These are phyloP conservation scores for Eucera pruinosa DNA, from an alignment of 2,888 invertebrate species.

Conservation along the genomic window DNA sequence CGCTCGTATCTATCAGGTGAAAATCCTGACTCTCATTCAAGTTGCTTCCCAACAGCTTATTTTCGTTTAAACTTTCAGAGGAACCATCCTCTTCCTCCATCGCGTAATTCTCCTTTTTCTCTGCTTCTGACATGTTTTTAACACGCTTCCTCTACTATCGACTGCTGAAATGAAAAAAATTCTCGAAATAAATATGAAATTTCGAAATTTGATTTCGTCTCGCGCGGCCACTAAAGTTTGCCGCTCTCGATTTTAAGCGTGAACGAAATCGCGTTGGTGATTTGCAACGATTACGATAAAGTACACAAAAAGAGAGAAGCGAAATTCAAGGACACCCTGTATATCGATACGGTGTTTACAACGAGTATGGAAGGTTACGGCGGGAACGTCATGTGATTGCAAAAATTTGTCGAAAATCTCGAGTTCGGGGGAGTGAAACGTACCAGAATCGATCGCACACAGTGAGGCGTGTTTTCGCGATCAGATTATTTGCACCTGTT, in stretches of 20 bases:
- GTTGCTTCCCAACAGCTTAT: background rate
- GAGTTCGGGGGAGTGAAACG: conserved; percentile 16
- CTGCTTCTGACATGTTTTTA: conserved; percentile 70
- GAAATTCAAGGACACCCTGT: conserved; percentile 53
- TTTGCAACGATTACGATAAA: background rate
- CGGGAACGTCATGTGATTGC: conserved; percentile 61
- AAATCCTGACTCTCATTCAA: conserved; percentile 76
- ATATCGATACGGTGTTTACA: conserved; percentile 62
- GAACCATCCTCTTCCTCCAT: conserved; percentile 58
- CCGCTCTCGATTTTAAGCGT: too few relatives aligned
- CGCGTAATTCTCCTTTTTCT: conserved; percentile 54
- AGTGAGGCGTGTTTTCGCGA: conserved; percentile 16
- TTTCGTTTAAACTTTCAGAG: conserved; percentile 33
- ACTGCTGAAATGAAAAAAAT: conserved; percentile 36
- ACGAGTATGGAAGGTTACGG: conserved; percentile 63
- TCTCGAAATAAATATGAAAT: too few relatives aligned
- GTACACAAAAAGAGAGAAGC: background rate
- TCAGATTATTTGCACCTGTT: conserved; percentile 32
- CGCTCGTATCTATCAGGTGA: conserved; percentile 67
- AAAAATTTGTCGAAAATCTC: conserved; percentile 20
- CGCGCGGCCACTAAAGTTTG: too few relatives aligned
- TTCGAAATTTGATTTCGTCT: too few relatives aligned
- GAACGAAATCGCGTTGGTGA: background rate
- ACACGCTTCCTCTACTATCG: background rate
- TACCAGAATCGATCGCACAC: conserved; percentile 56